Evolutionary conservation across 2,113 vertebrate species (phyloP).

Genomic region (Passer montanus): DNA sequence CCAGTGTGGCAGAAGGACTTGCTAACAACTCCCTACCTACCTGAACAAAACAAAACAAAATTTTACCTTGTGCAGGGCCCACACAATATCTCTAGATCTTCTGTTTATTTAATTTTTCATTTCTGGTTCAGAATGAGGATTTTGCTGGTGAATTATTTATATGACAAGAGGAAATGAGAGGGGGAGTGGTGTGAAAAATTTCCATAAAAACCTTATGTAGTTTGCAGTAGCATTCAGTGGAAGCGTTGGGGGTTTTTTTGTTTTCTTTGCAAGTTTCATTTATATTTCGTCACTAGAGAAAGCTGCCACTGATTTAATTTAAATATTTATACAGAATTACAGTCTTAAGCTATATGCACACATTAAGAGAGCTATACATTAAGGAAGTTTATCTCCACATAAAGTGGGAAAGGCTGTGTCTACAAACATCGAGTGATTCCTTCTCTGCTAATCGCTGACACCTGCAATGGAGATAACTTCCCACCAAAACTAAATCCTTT

Average conservation of each 20-base stretch:
- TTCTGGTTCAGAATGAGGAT: slow-evolving; percentile 36
- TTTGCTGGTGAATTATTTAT: slow-evolving; percentile 73
- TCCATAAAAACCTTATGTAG: slow-evolving; percentile 17
- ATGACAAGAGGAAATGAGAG: slow-evolving; percentile 43
- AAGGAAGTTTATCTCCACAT: slow-evolving; percentile 11
- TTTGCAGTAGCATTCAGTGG: slow-evolving; percentile 26
- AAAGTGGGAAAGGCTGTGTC: slow-evolving; percentile 1
- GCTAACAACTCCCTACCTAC: background rate
- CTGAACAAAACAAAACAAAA: background rate
- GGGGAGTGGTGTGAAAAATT: slow-evolving; percentile 13
- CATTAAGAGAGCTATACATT: background rate
- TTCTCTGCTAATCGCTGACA: slow-evolving; percentile 31
- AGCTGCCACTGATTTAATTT: slow-evolving; percentile 59
- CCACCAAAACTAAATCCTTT: background rate
- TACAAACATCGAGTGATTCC: background rate
- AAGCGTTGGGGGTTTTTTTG: slow-evolving; percentile 1
- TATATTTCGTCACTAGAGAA: slow-evolving; percentile 25
- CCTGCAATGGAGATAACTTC: slow-evolving; percentile 25
- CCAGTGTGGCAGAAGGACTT: background rate
- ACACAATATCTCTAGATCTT: background rate
- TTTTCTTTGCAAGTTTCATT: slow-evolving; percentile 54
- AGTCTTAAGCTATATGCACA: slow-evolving; percentile 2
- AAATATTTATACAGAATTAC: slow-evolving; percentile 64
- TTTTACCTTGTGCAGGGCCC: background rate
- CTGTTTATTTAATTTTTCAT: slow-evolving; percentile 36